Evolutionary conservation across 2,888 invertebrate species (phyloP), one percentile per base, ranked within the genome.

Genomic region (Caenorhabditis uteleia): DNA sequence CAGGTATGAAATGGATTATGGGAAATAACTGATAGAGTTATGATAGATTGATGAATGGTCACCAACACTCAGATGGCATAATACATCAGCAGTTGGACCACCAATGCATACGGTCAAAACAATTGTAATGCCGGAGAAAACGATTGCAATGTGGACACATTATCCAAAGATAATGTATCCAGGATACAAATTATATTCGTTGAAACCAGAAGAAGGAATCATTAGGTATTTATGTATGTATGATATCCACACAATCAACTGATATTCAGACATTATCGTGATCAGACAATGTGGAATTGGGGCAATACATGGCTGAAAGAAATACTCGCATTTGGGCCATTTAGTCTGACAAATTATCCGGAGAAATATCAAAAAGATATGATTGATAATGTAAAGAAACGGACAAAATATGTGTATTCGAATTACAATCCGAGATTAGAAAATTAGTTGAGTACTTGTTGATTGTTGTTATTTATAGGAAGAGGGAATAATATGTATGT

Each of bases 231-330:
- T 14, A 14, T 12, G 14, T 33, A 12, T 10, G 33, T 33, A 12
- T 33, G 10, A 33, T 33, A 12, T 33, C 14, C 10, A 33, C 10
- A 14, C 33, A 12, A 33, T 12, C 10, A n/a, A n/a, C n/a, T 40
- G 25, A 23, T 40, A 23, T 46, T 16, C 20, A 38, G 64, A 12
- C 64, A 64, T 23, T 64, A 64, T 18, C 44, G 64, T 47, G 64
- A 64, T 36, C 50, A 53, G 25, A 29, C 26, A 43, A 56, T 57
- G 50, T 56, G 57, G 56, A 53, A 57, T 36, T 64, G 64, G 64
- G 64, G 64, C 18, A 57, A 53, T 18, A 64, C 50, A 8, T 64
- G 64, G 64, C 25, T 64, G 6, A 56, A 56, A 21, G 62, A 51
- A 33, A 51, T 62, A 5, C 31, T 56, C 20, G 42, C 39, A 18